Conservation (phyloP, 1,140 invertebrate species). For the Spodoptera frugiperda region DNA sequence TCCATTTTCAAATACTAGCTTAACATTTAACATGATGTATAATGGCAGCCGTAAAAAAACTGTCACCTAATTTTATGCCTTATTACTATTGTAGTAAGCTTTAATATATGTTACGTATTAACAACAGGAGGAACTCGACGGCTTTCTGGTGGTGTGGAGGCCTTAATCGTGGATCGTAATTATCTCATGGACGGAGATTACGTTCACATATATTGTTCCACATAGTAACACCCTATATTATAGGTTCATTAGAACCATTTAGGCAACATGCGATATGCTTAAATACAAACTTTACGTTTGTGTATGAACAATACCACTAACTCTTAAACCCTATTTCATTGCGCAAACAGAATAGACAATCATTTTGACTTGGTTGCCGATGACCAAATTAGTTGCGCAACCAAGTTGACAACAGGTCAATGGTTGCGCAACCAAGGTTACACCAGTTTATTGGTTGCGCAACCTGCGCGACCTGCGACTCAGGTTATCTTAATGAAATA, state of each 20-base stretch:
- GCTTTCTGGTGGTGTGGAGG: slow-evolving; percentile 10
- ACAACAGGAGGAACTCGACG: slow-evolving; percentile 28
- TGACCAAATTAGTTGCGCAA: no score
- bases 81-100: neutral
- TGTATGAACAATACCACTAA: slow-evolving; percentile 8
- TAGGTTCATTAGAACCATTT: neutral
- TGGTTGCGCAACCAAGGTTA: no score
- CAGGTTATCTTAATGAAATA: no score
- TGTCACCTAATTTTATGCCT: neutral
- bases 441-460: no score
- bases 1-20: no score
- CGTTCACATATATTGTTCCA: slow-evolving; percentile 54
- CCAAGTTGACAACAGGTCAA: no score
- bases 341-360: no score
- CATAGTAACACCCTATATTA: slow-evolving; percentile 24
- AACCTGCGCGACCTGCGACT: no score
- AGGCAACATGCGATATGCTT: slow-evolving; percentile 35
- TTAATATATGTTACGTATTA: slow-evolving; percentile 34
- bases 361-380: no score
- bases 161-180: slow-evolving; percentile 49
- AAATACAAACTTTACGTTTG: slow-evolving; percentile 4
- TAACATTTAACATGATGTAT: no score
- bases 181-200: slow-evolving; percentile 76
- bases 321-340: no score
- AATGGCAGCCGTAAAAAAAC: neutral